Evolutionary conservation across 1,140 invertebrate species (phyloP), one percentile per base, ranked within the genome.

Genomic region (Tenebrio molitor): DNA sequence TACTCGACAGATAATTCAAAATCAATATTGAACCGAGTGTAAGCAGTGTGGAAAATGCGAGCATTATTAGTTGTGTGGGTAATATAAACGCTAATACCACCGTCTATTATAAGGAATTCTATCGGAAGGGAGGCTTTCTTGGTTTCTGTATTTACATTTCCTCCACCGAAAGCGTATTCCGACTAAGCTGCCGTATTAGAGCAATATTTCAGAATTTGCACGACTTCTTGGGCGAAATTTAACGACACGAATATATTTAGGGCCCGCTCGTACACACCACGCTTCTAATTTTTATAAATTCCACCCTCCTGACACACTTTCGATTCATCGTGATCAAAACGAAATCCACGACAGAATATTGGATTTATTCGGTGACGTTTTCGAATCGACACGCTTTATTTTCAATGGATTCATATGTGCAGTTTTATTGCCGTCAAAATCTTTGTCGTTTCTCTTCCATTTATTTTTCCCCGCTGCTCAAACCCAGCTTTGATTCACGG

Each of bases 201-300:
- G 64, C 33, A 42, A 66, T 66, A 66, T 66, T 66, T 66, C 39
- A 66, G 64, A 66, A 66, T 66, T 66, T 66, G 42, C 12, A 14
- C n/a, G 36, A 42, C 50, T 58, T 58, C 64, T 42, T 66, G 63
- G 33, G 36, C n/a, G 62, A 25, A 58, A 58, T 58, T 58, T 58
- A 58, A 58, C 23, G 50, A 2, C 6, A 2, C 19, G 50, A 58
- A 58, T 29, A 29, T 29, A 58, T 29, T 29, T 58, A 29, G 23
- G 21, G n/a, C 1, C 25, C 8, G 44, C 21, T 53, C 25, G 17
- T 8, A 46, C 12, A 15, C n/a, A 17, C 42, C 12, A 8, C 42
- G 1, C 42, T 46, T 53, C 10, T 53, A 21, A 23, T 53, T n/a
- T 19, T 15, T 8, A 8, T 12, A 46, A 46, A 46, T 33, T 33